These are phyloP conservation scores for Laothoe populi DNA, from an alignment of 2,888 invertebrate species.

Conservation along the genomic window DNA sequence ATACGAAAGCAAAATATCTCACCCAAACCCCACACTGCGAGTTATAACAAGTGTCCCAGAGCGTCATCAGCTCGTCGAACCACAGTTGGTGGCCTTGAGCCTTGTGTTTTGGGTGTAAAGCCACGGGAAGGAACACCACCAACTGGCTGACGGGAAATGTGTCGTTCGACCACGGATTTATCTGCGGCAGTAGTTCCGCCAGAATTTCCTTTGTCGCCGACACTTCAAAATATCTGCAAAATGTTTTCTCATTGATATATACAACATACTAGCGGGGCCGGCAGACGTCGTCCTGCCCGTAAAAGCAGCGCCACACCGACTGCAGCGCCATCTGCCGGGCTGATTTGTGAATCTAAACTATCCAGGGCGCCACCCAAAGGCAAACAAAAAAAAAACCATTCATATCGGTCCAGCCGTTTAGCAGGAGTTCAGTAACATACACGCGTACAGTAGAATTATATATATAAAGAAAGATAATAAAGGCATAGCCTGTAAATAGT, in stretches of 20 bases:
- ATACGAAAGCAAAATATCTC: conserved; percentile 39
- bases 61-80: conserved; percentile 90
- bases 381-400: no score
- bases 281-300: no score
- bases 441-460: no score
- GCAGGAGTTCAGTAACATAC: no score
- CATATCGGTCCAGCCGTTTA: no score
- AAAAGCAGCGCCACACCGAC: no score
- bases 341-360: no score
- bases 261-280: neutral
- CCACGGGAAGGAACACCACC: conserved; percentile 91
- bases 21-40: conserved; percentile 86
- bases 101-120: conserved; percentile 86
- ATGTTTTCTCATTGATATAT: conserved; percentile 11
- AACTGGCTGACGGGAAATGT: conserved; percentile 86
- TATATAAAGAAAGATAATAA: no score
- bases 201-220: conserved; percentile 93
- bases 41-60: conserved; percentile 92
- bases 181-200: conserved; percentile 90
- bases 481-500: no score
- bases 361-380: no score
- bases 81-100: conserved; percentile 89
- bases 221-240: conserved; percentile 88
- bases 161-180: conserved; percentile 89
- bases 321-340: no score